These are phyloP conservation scores for Accipiter badius DNA, from an alignment of 2,797 vertebrate genomes.

Conservation along the genomic window DNA sequence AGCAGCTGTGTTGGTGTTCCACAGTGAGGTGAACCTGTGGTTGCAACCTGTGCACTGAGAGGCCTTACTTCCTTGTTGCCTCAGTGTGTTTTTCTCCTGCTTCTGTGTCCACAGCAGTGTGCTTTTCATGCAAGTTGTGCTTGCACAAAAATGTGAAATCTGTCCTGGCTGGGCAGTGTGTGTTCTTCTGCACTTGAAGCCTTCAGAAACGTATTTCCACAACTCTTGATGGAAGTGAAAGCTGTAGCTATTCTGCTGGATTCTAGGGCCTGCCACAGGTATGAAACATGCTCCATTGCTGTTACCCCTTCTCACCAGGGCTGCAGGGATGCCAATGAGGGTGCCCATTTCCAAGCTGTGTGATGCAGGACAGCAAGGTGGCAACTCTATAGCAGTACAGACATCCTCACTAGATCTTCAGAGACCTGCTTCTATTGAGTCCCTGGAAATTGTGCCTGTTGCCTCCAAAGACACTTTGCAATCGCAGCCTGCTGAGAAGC, in stretches of 20 bases:
- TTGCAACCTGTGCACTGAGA: neutral
- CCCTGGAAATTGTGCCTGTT: neutral
- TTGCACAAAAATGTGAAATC: neutral
- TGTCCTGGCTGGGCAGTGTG: neutral
- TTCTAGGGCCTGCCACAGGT: neutral
- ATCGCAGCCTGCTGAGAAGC: neutral
- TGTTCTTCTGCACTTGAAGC: neutral
- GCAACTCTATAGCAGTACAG: neutral
- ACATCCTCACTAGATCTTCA: neutral
- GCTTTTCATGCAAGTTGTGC: neutral
- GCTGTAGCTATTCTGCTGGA: neutral
- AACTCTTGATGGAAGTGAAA: neutral
- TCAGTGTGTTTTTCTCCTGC: neutral
- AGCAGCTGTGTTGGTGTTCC: neutral
- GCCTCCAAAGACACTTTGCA: neutral
- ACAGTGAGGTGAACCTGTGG: neutral
- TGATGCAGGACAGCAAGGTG: neutral
- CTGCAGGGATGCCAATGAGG: constrained; percentile 33
- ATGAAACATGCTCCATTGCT: neutral
- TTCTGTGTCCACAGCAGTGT: neutral
- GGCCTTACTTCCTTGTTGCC: neutral
- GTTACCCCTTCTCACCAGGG: constrained; percentile 14
- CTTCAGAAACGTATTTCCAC: neutral
- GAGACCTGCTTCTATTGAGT: neutral
- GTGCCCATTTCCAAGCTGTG: constrained; percentile 13